Conservation (phyloP, 2,797 vertebrate genomes). For the Atherinosoma microstoma region DNA sequence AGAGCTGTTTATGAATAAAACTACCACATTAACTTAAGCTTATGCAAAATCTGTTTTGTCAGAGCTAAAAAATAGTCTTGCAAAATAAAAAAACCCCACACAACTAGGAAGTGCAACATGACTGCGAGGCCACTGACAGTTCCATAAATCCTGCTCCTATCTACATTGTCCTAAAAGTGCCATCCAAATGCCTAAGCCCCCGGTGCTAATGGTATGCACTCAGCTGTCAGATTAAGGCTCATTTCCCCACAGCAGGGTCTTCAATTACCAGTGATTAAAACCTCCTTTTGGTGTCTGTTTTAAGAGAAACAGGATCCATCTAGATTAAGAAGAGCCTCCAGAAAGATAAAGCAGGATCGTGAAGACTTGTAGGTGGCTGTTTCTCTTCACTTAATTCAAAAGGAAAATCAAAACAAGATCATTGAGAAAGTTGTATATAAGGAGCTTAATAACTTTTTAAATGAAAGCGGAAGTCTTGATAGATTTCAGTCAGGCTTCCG, state of each 20-base stretch:
- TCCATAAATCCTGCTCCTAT: slow-evolving; percentile 60
- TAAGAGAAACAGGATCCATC: slow-evolving; percentile 54
- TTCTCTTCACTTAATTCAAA: slow-evolving; percentile 7
- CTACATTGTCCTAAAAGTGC: slow-evolving; percentile 36
- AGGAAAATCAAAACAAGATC: neutral
- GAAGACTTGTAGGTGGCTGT: slow-evolving; percentile 11
- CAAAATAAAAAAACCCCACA: slow-evolving; percentile 16
- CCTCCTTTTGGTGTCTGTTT: slow-evolving; percentile 66
- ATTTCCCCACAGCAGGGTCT: slow-evolving; percentile 82
- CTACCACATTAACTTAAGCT: slow-evolving; percentile 17
- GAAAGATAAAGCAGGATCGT: neutral
- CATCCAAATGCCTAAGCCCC: slow-evolving; percentile 60
- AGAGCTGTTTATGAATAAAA: slow-evolving; percentile 1
- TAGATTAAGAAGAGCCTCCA: slow-evolving; percentile 53
- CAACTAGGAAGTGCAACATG: slow-evolving; percentile 10
- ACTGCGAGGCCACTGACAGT: slow-evolving; percentile 22
- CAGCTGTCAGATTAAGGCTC: slow-evolving; percentile 81
- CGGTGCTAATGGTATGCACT: slow-evolving; percentile 70
- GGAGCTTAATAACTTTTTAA: too few relatives aligned
- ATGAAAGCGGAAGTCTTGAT: too few relatives aligned
- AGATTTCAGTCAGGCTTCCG: too few relatives aligned
- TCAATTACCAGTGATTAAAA: slow-evolving; percentile 84
- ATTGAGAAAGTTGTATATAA: too few relatives aligned
- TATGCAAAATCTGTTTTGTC: slow-evolving; percentile 42
- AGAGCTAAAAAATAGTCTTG: slow-evolving; percentile 31